Percentiles rank a stretch among this genome's conserved stretches.
Evolutionary conservation across 2,113 vertebrate species (phyloP).

Genomic region (Neoarius graeffei): DNA sequence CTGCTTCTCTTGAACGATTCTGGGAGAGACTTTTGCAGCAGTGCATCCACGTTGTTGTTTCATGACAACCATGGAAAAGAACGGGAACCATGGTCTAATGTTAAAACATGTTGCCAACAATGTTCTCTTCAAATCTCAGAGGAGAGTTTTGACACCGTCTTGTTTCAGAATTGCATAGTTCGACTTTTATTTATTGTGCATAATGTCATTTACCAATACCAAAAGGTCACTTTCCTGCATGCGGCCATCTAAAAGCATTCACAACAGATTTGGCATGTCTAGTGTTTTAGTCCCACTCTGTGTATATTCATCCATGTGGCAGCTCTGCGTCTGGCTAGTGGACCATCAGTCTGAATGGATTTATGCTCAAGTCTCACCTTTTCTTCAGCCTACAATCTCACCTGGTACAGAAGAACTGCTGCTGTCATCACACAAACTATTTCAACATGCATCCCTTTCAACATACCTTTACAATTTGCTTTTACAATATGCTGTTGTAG

Average conservation of each 20-base stretch:
- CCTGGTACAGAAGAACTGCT: neutral
- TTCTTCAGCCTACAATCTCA: neutral
- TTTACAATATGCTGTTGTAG: neutral
- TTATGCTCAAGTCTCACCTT: neutral
- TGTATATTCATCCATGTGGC: constrained; percentile 34
- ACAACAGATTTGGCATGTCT: constrained; percentile 42
- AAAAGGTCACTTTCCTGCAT: constrained; percentile 31
- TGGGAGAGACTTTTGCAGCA: neutral
- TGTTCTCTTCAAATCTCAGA: constrained; percentile 10
- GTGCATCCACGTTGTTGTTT: neutral
- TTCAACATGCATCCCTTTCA: neutral
- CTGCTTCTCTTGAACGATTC: neutral
- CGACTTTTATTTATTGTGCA: constrained; percentile 38
- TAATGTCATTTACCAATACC: constrained; percentile 1
- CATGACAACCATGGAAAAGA: constrained; percentile 1
- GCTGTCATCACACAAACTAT: neutral
- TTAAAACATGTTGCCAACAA: constrained; percentile 8
- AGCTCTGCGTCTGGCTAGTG: constrained; percentile 25
- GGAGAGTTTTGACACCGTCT: constrained; percentile 21
- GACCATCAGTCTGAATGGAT: constrained; percentile 17
- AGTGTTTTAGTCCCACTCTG: constrained; percentile 25
- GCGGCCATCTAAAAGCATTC: constrained; percentile 48
- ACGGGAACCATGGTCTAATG: neutral
- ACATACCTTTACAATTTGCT: neutral
- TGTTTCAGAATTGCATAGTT: constrained; percentile 25